A percentile compares a stretch with the other conserved stretches of the same genome.
These are phyloP conservation scores for Lacerta bilineata DNA, from an alignment of 2,797 vertebrate genomes.

Conservation along the genomic window DNA sequence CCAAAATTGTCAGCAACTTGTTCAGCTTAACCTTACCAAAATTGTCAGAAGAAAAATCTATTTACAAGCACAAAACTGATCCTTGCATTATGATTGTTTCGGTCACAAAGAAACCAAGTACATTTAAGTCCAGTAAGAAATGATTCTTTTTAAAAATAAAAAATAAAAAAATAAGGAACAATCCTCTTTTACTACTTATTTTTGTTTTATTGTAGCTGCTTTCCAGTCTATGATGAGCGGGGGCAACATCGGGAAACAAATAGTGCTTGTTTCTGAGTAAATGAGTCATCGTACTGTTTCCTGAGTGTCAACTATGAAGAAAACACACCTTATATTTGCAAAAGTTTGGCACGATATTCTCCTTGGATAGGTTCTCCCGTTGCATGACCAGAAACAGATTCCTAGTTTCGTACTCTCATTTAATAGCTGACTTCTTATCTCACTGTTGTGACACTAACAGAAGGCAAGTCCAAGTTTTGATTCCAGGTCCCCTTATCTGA, in stretches of 20 bases:
- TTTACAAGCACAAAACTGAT: background rate
- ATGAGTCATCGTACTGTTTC: conserved; percentile 31
- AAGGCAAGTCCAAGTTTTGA: background rate
- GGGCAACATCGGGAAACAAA: conserved; percentile 94
- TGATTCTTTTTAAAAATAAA: background rate
- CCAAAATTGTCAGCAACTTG: background rate
- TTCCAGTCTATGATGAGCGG: conserved; percentile 97
- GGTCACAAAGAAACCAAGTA: background rate
- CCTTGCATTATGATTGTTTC: background rate
- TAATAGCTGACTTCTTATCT: too few relatives aligned
- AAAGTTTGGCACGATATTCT: too few relatives aligned
- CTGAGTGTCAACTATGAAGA: background rate
- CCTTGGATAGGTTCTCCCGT: too few relatives aligned
- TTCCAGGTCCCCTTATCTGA: background rate
- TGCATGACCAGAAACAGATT: background rate
- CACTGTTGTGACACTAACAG: background rate
- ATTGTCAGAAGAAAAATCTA: background rate
- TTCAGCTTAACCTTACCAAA: background rate
- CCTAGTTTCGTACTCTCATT: too few relatives aligned
- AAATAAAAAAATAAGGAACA: background rate
- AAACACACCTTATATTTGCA: conserved; percentile 36
- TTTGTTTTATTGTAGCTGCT: conserved; percentile 85
- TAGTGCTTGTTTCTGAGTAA: conserved; percentile 88
- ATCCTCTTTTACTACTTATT: conserved; percentile 17
- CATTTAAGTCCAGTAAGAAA: background rate